Conservation (phyloP, 2,797 vertebrate species). For the Ptychobarbus kaznakovi region DNA sequence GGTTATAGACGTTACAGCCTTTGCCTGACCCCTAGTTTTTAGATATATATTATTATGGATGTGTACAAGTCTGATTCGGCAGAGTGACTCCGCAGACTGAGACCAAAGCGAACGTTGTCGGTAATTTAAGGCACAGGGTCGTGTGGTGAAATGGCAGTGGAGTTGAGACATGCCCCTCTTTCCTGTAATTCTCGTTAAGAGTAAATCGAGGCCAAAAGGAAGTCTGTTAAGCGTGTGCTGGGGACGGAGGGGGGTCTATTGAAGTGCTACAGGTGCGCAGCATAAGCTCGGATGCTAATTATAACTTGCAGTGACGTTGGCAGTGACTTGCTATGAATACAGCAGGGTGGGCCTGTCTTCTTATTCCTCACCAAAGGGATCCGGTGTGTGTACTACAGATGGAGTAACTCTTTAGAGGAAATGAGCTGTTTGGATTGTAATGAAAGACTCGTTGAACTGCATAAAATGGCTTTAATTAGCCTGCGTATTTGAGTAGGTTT, state of each 20-base stretch:
- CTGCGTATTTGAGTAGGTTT: background rate
- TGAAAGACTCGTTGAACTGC: background rate
- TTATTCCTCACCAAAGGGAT: conserved; percentile 4
- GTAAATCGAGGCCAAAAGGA: conserved; percentile 20
- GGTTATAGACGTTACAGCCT: conserved; percentile 2
- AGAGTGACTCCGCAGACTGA: conserved; percentile 13
- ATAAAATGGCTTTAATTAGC: background rate
- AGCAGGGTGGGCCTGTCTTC: conserved; percentile 14
- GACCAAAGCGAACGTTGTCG: background rate
- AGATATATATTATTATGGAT: background rate
- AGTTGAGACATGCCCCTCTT: conserved; percentile 18
- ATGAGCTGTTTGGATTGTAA: conserved; percentile 4
- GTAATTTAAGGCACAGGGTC: conserved; percentile 7
- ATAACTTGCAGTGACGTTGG: conserved; percentile 26
- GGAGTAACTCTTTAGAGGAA: conserved; percentile 7
- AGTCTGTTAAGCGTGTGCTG: conserved; percentile 30
- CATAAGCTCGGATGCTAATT: conserved; percentile 33
- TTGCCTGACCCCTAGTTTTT: conserved; percentile 6
- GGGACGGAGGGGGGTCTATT: conserved; percentile 10
- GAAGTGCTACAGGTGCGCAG: conserved; percentile 20
- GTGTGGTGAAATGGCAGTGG: conserved; percentile 5
- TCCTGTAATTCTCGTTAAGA: conserved; percentile 39
- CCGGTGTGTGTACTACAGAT: background rate
- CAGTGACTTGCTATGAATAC: conserved; percentile 28
- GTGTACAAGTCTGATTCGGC: background rate